A percentile compares a stretch with the other conserved stretches of the same genome.
These are phyloP conservation scores for Pseudococcus jackbeardsleyi DNA, from an alignment of 2,888 invertebrate genomes.

Conservation along the genomic window DNA sequence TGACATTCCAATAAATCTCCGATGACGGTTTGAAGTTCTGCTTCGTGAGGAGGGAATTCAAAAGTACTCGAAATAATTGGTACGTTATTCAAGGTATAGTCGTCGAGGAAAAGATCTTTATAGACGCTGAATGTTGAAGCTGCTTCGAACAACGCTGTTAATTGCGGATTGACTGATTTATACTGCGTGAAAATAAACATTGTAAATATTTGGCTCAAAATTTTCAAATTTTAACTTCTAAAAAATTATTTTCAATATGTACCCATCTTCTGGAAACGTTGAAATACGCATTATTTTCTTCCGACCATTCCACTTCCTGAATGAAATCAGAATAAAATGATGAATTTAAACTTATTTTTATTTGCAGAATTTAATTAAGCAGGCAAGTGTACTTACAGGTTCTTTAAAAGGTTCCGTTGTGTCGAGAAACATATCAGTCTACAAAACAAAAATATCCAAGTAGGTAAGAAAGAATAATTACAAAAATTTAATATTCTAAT, in stretches of 20 bases:
- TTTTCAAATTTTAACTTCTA: neutral
- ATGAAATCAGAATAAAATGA: neutral
- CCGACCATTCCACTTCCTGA: conserved; percentile 15
- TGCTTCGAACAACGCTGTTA: neutral
- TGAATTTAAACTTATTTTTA: neutral
- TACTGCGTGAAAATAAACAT: neutral
- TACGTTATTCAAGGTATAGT: conserved; percentile 8
- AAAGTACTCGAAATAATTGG: conserved; percentile 2
- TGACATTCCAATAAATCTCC: conserved; percentile 30
- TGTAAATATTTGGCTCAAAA: too few relatives aligned
- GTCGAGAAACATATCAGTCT: neutral
- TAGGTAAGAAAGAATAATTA: neutral
- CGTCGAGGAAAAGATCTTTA: conserved; percentile 14
- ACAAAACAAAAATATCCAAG: neutral
- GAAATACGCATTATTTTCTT: neutral
- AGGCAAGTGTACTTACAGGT: neutral
- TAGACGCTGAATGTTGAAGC: conserved; percentile 4
- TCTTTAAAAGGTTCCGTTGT: neutral
- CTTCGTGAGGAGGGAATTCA: conserved; percentile 13
- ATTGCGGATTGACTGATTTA: conserved; percentile 2
- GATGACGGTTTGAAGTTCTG: neutral
- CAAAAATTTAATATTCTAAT: neutral
- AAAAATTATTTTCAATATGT: neutral
- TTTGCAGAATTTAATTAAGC: neutral
- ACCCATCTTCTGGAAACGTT: conserved; percentile 21